These are phyloP conservation scores for Xylocampa areola DNA, from an alignment of 2,888 invertebrate genomes.

Conservation along the genomic window DNA sequence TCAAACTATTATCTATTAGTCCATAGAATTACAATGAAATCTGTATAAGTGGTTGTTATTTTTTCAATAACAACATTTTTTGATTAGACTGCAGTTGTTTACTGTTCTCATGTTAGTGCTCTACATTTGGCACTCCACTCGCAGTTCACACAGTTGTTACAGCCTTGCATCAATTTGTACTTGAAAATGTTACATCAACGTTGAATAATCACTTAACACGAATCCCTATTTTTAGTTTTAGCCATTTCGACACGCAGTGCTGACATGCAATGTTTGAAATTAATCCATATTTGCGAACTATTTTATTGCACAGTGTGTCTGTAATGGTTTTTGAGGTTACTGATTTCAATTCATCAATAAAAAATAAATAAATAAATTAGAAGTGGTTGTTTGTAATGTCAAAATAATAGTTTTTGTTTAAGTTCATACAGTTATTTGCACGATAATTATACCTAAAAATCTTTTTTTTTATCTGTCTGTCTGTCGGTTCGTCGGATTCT, in stretches of 20 bases:
- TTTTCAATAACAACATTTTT: slow-evolving; percentile 46
- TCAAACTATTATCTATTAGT: slow-evolving; percentile 27
- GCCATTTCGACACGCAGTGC: slow-evolving; percentile 60
- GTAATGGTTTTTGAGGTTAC: not conserved
- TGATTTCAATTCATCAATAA: too few species aligned
- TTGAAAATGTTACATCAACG: slow-evolving; percentile 63
- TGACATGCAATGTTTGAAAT: slow-evolving; percentile 45
- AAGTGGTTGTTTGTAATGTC: too few species aligned
- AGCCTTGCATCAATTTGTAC: slow-evolving; percentile 75
- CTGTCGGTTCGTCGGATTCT: too few species aligned
- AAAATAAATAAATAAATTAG: too few species aligned
- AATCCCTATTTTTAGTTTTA: slow-evolving; percentile 60
- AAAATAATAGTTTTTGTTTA: too few species aligned
- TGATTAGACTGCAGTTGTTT: slow-evolving; percentile 64
- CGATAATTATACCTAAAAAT: too few species aligned
- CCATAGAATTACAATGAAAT: slow-evolving; percentile 46
- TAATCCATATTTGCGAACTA: slow-evolving; percentile 20
- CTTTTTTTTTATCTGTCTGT: too few species aligned
- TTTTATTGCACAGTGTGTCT: too few species aligned
- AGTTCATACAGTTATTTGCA: too few species aligned
- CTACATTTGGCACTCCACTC: slow-evolving; percentile 68
- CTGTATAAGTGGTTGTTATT: slow-evolving; percentile 49
- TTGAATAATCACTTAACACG: slow-evolving; percentile 67
- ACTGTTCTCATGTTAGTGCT: slow-evolving; percentile 70
- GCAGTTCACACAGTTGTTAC: slow-evolving; percentile 68